Base-by-base conservation (phyloP, 2,888 invertebrate genomes). In the Drosophila kuntzei region DNA sequence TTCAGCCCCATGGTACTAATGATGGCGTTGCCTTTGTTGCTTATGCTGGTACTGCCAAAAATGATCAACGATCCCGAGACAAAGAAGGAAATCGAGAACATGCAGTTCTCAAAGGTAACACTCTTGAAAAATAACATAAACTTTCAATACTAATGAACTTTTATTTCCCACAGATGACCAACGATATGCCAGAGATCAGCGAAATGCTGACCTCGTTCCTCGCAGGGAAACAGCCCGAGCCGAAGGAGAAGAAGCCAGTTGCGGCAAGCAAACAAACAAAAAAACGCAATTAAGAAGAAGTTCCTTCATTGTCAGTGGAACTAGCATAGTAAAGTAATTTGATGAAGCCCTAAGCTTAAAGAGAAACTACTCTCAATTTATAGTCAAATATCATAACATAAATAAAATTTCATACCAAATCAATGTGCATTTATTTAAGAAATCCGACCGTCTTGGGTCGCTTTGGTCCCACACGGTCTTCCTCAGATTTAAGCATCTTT, bases 1-100 rank as follows among this genome's bases (percentile, higher is more conserved):
- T 97, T 98, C 92, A 98, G 97, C 92, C 99, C 99, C 2, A 99
- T 99, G 98, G 97, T 99, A 5, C 94, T 99, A 71, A 99, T 99
- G 97, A 99, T 99, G 98, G 95, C 99, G 20, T 91, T 99, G 73
- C 99, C 99, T 0, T 93, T 99, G 29, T 90, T 98, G 4, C 93
- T 99, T 6, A 96, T 99, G 82, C 96, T 98, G 95, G 94, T 99
- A 71, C 92, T 99, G 87, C 98, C 99, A 0, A 98, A 98, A 92
- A 95, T 99, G 95, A 97, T 99, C 96, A 98, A 98, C 90, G 99
- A 99, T 93, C 98, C 99, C 4, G 98, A 99, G 92, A 97, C 99
- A 2, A 97, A 98, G 90, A 98, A 98, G 93, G 98, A 98, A 93
- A 95, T 98, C 93, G 97, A 98, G 92, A 98, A 98, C 90, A 94